Base-by-base conservation (phyloP, 2,888 invertebrate genomes). In the Hyppa rectilinea region DNA sequence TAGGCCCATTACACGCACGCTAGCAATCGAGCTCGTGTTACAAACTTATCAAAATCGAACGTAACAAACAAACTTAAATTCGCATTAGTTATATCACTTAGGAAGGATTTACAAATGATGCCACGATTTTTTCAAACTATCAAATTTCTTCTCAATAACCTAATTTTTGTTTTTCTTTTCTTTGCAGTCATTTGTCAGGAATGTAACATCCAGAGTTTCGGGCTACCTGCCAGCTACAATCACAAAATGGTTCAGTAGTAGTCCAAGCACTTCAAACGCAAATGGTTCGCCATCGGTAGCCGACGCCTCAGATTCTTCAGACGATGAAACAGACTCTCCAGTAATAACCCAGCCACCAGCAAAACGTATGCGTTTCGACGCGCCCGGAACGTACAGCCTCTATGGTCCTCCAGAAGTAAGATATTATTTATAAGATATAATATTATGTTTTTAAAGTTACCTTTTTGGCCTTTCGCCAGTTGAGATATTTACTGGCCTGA, bases 181-280 rank as follows among this genome's bases (percentile, higher is more conserved):
- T 82, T 96, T 96, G 58, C 95, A 97, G 97, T 97, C 97, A 31
- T 97, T 97, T 90, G 97, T 97, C 74, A 96, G 96, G 88, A 97
- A 97, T 95, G 96, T 97, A 65, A 97, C 97, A 80, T 96, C 96
- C 70, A 96, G 96, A 84, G 96, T 97, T 66, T 96, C 97, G 4
- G 97, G 96, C 69, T 92, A 97, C 43, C 94, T 97, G 84, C 97
- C 97, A 29, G 96, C 97, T 65, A 96, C 96, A 40, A 90, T 97
- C 70, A 95, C 95, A 7, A 96, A 96, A 84, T 96, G 96, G 96
- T 96, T 97, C 71, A 91, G 91, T 64, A 91, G 91, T 64, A 90
- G 88, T 59, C 88, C 91, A 3, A 91, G 87, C 71, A 86, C 91
- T 12, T 88, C 93, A 34, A 90, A 91, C 68, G 88, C 92, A 20